Evolutionary conservation across 2,888 invertebrate species (phyloP), one percentile per base, ranked within the genome.

Genomic region (Panorpa germanica): DNA sequence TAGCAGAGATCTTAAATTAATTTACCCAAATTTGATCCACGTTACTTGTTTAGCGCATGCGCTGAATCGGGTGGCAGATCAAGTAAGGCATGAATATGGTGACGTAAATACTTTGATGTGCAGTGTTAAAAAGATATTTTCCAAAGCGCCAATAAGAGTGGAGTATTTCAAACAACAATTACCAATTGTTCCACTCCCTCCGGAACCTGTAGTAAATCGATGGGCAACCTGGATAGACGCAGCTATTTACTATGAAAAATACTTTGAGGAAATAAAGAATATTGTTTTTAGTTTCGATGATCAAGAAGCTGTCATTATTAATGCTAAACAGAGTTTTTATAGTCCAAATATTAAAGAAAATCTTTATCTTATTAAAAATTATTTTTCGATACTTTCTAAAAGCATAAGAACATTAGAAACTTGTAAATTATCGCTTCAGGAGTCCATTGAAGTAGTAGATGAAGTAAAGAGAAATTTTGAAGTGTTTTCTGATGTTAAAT

Each of bases 161-260:
- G 33, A 40, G 34, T 31, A 37, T 29, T 48, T 41, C 37, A 40
- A 41, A 34, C 41, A 50, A 21, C 33, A 35, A 34, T 34, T 41
- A 11, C 40, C 43, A 5, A 37, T 37, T 33, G 14, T 40, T 9
- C 35, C 38, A 21, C 32, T 47, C 28, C 46, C 47, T 4, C 46
- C 45, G 20, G 37, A 44, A 32, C 42, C 46, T 25, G 40, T 45
- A 18, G 16, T 45, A 15, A 46, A 46, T 10, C 32, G 44, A 10
- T 48, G 46, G 45, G 43, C 43, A 18, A 46, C 44, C 8, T 46
- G 46, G 45, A 29, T 49, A 6, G 30, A 41, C 6, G 41, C 45
- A 2, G 41, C 41, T n/a, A 32, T 35, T 5, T 49, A 40, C 33
- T 43, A 44, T 28, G 38, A 36, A 6, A 28, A 41, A 14, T 9